Evolutionary conservation across 1,140 invertebrate species (phyloP).

Genomic region (Catajapyx aquilonaris): DNA sequence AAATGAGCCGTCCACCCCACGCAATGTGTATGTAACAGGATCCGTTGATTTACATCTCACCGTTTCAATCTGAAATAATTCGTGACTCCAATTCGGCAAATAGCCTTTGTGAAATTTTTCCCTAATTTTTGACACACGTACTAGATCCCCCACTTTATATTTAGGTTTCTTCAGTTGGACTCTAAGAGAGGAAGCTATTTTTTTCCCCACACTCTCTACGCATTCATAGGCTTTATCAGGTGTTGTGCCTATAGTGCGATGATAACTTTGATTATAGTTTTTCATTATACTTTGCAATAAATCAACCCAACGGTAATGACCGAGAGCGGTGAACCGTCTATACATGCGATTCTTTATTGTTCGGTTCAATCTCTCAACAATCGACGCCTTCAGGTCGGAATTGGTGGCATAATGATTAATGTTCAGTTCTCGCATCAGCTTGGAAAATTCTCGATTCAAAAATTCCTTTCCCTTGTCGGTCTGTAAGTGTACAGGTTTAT

Average conservation of each 20-base stretch:
- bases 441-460: slow-evolving; percentile 16
- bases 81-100: slow-evolving; percentile 20
- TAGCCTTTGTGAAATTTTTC: slow-evolving; percentile 20
- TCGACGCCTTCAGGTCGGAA: slow-evolving; percentile 21
- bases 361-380: slow-evolving; percentile 24
- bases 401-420: slow-evolving; percentile 23
- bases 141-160: slow-evolving; percentile 17
- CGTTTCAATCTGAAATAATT: slow-evolving; percentile 19
- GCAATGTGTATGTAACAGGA: slow-evolving; percentile 16
- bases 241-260: slow-evolving; percentile 20
- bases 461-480: slow-evolving; percentile 23
- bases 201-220: slow-evolving; percentile 14
- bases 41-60: slow-evolving; percentile 16
- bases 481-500: slow-evolving; percentile 21
- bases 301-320: slow-evolving; percentile 20
- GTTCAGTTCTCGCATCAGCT: slow-evolving; percentile 15
- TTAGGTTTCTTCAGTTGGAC: slow-evolving; percentile 11
- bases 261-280: slow-evolving; percentile 21
- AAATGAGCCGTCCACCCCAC: slow-evolving; percentile 19
- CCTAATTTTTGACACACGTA: slow-evolving; percentile 19
- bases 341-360: slow-evolving; percentile 24
- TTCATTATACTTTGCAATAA: slow-evolving; percentile 17
- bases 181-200: slow-evolving; percentile 10
- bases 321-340: slow-evolving; percentile 21
- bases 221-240: slow-evolving; percentile 16